Evolutionary conservation across 2,888 invertebrate genomes (phyloP).

Genomic region (Caenorhabditis japonica): DNA sequence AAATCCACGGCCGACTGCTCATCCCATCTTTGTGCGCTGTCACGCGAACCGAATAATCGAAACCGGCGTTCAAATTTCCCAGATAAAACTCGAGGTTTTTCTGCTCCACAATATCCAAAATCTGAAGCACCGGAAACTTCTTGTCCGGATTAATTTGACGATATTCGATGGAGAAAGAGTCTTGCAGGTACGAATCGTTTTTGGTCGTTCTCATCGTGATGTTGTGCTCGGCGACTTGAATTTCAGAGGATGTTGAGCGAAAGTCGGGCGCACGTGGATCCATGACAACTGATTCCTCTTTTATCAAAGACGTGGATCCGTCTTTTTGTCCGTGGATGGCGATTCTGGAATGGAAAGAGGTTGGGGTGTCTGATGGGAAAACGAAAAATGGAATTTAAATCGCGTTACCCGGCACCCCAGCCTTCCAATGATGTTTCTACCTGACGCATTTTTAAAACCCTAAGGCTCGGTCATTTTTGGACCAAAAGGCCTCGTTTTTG

Average conservation of each 20-base stretch:
- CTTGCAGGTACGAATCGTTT: conserved; percentile 70
- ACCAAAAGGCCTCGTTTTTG: too few relatives aligned
- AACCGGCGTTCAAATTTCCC: conserved; percentile 73
- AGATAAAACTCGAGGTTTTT: conserved; percentile 72
- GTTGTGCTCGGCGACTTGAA: conserved; percentile 67
- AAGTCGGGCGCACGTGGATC: conserved; percentile 71
- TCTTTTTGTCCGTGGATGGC: conserved; percentile 71
- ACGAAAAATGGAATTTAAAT: too few relatives aligned
- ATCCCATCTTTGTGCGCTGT: conserved; percentile 72
- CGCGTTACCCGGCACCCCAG: too few relatives aligned
- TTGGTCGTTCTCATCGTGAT: conserved; percentile 73
- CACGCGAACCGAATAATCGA: conserved; percentile 72
- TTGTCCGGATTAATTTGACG: conserved; percentile 73
- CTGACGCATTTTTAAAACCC: too few relatives aligned
- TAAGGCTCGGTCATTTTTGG: too few relatives aligned
- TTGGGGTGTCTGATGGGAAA: too few relatives aligned
- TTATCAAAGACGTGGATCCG: conserved; percentile 67
- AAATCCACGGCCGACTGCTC: conserved; percentile 72
- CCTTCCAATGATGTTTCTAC: too few relatives aligned
- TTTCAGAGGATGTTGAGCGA: conserved; percentile 51
- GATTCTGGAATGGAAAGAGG: too few relatives aligned
- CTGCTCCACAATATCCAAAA: conserved; percentile 74
- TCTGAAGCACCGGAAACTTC: conserved; percentile 73
- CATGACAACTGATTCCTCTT: conserved; percentile 73
- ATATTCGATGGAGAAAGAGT: conserved; percentile 68